Evolutionary conservation across 1,140 invertebrate genomes (phyloP), one percentile per base, ranked within the genome.

Genomic region (Andrena cerasifolii): DNA sequence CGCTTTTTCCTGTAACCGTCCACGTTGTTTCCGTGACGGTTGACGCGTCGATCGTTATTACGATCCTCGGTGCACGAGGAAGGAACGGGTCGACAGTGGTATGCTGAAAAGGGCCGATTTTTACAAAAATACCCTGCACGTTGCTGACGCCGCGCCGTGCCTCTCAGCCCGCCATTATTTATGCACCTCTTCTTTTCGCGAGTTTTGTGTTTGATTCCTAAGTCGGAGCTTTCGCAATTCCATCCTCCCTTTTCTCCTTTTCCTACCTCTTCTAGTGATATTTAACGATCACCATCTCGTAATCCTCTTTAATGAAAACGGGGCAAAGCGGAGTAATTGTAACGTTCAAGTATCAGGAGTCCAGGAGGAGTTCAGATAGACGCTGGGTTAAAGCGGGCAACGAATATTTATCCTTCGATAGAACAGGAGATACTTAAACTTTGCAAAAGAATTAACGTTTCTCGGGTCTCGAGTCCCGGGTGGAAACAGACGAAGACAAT

Each of bases 1-100:
- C 14, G 53, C 53, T 71, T 71, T 47, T 33, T 54, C 65, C 40
- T 24, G n/a, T 18, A 36, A 18, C 49, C n/a, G n/a, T n/a, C n/a
- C n/a, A n/a, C n/a, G n/a, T 14, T 36, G 67, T 58, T 71, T 71
- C 67, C 67, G 67, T 31, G 65, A 67, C 65, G 47, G 12, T 33
- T n/a, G 26, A 24, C 53, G 4, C 26, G 67, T 71, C 67, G 43
- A 71, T 71, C 67, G 40, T 71, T 45, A 33, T 47, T 58, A 59
- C 47, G 21, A 40, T 40, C 4, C 31, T 21, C 31, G 49, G 51
- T 14, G 16, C 31, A 33, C n/a, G 8, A 53, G 33, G 21, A 26
- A 54, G 18, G 40, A 58, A 31, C 2, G 7, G n/a, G 16, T 28
- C 18, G 5, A 40, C n/a, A n/a, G n/a, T n/a, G n/a, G n/a, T n/a